Evolutionary conservation across 2,113 vertebrate genomes (phyloP).

Genomic region (Strix aluco): DNA sequence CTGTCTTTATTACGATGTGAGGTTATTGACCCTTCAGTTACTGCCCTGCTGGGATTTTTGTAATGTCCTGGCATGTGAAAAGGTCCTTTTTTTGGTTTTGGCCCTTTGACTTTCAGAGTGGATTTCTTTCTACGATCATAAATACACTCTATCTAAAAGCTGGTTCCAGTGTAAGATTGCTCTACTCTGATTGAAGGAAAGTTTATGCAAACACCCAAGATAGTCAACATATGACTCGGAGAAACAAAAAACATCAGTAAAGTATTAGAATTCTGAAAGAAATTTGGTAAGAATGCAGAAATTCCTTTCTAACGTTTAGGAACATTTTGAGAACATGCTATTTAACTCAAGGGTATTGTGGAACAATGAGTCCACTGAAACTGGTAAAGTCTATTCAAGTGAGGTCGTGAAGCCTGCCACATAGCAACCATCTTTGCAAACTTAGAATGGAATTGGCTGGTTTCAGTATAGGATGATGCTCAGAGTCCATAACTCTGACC

Average conservation of each 20-base stretch:
- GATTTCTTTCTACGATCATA: neutral
- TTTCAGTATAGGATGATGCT: neutral
- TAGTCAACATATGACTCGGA: neutral
- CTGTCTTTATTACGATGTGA: neutral
- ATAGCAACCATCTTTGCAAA: neutral
- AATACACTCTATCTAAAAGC: neutral
- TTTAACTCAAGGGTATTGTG: neutral
- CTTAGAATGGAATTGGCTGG: neutral
- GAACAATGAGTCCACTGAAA: neutral
- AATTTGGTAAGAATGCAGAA: neutral
- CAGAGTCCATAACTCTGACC: neutral
- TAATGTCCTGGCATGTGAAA: neutral
- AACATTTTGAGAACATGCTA: neutral
- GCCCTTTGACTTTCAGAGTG: neutral
- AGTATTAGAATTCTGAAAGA: neutral
- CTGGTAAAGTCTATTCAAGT: neutral
- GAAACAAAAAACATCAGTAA: neutral
- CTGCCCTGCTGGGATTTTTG: slow-evolving; percentile 26
- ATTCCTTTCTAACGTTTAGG: neutral
- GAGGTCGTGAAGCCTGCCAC: accelerated
- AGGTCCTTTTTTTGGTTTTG: neutral
- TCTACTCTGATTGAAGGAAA: neutral
- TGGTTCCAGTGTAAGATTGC: neutral
- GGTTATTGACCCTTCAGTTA: slow-evolving; percentile 17
- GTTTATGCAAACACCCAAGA: neutral